Evolutionary conservation across 1,140 invertebrate species (phyloP), one percentile per base, ranked within the genome.

Genomic region (Leguminivora glycinivorella): DNA sequence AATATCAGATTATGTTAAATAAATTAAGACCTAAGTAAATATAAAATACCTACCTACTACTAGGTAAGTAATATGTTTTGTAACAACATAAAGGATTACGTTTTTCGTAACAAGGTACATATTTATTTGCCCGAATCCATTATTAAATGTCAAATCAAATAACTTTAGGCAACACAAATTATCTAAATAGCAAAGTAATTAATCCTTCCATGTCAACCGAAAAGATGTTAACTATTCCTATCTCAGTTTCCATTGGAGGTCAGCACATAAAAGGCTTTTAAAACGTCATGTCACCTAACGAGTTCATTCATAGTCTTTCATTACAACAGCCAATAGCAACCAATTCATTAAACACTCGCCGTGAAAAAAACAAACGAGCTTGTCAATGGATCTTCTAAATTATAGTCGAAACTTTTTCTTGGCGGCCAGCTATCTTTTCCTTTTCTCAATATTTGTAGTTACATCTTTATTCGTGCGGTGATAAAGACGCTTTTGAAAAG

Each of bases 261-360:
- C 26, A 63, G 25, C 58, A 17, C 56, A 29, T 63, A 63, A 31
- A 63, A 29, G 58, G 26, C 58, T 63, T 63, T 63, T 63, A 63
- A 63, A 34, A 63, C 58, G 58, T 63, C 58, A 63, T 63, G 58
- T 63, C 58, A 63, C 58, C 58, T 63, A 63, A 63, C 58, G 58
- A 63, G 58, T 63, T 63, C 58, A 63, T 63, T 63, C 58, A 63
- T 63, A 63, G 25, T 31, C 58, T 63, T 63, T 63, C 58, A 63
- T 63, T 63, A 63, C 58, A 63, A 63, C 58, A 63, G 58, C 58
- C 58, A 63, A 63, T 63, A 29, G 58, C 25, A 63, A 63, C 58
- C 58, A 63, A 63, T 63, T 63, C 58, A 63, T 63, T 63, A 63
- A 63, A 63, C 58, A 63, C 58, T 60, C 25, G 25, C 25, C 25